These are phyloP conservation scores for Grapholita molesta DNA, from an alignment of 1,140 invertebrate species.

Conservation along the genomic window DNA sequence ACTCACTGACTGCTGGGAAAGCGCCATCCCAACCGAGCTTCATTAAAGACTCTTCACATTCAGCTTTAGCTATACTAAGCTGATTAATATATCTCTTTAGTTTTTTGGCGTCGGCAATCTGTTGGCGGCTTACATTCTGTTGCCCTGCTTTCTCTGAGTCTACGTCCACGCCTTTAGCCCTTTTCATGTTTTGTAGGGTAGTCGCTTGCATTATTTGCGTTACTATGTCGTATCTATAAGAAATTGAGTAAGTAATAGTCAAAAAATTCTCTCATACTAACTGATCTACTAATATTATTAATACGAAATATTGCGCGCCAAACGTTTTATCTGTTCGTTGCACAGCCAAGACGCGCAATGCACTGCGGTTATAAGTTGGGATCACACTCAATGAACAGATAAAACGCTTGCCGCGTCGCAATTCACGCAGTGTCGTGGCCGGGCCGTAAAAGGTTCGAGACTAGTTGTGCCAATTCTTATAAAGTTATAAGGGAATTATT, in stretches of 20 bases:
- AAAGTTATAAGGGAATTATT: too few species aligned
- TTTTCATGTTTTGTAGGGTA: constrained; percentile 92
- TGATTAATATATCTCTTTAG: constrained; percentile 89
- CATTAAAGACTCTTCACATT: constrained; percentile 89
- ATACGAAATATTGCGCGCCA: too few species aligned
- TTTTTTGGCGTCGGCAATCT: constrained; percentile 84
- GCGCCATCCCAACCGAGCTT: constrained; percentile 88
- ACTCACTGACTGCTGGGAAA: constrained; percentile 79
- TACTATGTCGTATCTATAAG: constrained; percentile 88
- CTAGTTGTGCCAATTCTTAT: too few species aligned
- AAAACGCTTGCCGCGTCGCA: too few species aligned
- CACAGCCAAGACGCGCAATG: too few species aligned
- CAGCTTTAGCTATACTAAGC: constrained; percentile 89
- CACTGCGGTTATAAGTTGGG: too few species aligned
- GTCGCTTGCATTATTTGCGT: constrained; percentile 96
- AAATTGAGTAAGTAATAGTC: constrained; percentile 20
- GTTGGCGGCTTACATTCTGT: constrained; percentile 80
- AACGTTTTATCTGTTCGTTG: too few species aligned
- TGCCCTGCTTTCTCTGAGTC: constrained; percentile 79
- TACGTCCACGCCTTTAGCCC: constrained; percentile 88
- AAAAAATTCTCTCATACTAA: too few species aligned
- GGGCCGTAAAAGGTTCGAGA: too few species aligned
- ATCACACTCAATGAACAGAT: too few species aligned
- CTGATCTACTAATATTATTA: too few species aligned
- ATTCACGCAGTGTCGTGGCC: too few species aligned